These are phyloP conservation scores for Bombus confusus DNA, from an alignment of 1,140 invertebrate species.

Conservation along the genomic window DNA sequence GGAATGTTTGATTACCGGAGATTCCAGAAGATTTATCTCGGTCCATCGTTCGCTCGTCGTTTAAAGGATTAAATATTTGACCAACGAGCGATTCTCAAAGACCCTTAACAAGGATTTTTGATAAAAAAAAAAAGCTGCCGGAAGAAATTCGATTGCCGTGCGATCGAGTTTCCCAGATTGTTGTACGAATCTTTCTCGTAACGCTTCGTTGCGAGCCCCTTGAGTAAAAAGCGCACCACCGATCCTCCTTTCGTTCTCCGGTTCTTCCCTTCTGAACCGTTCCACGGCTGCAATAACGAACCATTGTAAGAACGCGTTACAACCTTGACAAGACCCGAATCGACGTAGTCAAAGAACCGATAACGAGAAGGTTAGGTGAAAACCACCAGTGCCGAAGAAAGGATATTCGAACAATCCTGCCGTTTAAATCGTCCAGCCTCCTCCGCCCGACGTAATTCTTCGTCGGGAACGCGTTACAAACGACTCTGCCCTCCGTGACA, in stretches of 20 bases:
- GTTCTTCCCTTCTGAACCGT: not conserved
- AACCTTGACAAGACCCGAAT: not conserved
- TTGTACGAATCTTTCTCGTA: not conserved
- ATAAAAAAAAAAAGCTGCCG: not conserved
- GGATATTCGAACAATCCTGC: slow-evolving; percentile 10
- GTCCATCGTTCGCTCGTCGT: not conserved
- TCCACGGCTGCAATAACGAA: slow-evolving; percentile 2
- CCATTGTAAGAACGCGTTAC: slow-evolving; percentile 38
- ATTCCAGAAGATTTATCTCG: not conserved
- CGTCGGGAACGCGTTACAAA: slow-evolving; percentile 24
- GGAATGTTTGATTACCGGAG: not conserved
- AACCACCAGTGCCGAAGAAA: slow-evolving; percentile 6
- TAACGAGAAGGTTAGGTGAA: slow-evolving; percentile 29
- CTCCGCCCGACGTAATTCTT: slow-evolving; percentile 23
- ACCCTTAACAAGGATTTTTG: not conserved
- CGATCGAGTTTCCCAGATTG: not conserved
- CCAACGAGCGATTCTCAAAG: not conserved
- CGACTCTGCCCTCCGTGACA: slow-evolving; percentile 14
- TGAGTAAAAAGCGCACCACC: not conserved
- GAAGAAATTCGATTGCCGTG: not conserved
- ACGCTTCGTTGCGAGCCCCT: not conserved
- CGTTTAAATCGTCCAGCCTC: not conserved
- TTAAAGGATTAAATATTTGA: not conserved
- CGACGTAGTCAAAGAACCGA: slow-evolving; percentile 25
- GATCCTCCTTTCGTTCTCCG: not conserved